phyloP scores from a whole-genome alignment of 2,888 invertebrate species.

The Desoria tigrina region DNA sequence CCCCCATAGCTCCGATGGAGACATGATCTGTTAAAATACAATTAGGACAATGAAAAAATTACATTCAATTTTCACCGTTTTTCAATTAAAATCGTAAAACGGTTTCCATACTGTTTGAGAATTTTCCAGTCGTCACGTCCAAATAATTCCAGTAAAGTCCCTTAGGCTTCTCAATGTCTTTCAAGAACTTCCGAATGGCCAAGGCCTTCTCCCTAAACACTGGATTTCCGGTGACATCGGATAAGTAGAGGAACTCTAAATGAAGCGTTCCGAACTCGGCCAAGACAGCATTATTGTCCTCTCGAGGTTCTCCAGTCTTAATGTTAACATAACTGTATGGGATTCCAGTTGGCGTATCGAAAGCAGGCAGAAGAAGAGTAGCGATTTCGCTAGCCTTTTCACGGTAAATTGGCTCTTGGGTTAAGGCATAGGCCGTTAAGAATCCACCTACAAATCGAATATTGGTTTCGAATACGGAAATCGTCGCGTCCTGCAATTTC shows the following conservation, averaged over 20 bases:
- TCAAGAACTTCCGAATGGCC: constrained; percentile 63
- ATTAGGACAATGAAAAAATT: neutral
- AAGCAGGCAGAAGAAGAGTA: constrained; percentile 90
- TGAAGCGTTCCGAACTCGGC: constrained; percentile 97
- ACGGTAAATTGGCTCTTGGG: constrained; percentile 88
- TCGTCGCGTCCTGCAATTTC: constrained; percentile 78
- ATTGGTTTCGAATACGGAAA: constrained; percentile 97
- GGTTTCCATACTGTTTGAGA: constrained; percentile 35
- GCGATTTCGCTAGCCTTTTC: constrained; percentile 91
- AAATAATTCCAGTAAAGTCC: constrained; percentile 50
- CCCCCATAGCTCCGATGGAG: constrained; percentile 89
- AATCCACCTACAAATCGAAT: constrained; percentile 96
- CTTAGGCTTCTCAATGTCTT: constrained; percentile 44
- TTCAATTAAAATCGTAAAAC: neutral
- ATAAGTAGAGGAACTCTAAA: constrained; percentile 92
- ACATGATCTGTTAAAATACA: constrained; percentile 76
- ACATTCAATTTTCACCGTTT: no score
- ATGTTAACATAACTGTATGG: constrained; percentile 79
- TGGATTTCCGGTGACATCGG: constrained; percentile 89
- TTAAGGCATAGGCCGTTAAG: constrained; percentile 87
- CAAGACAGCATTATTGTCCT: constrained; percentile 64
- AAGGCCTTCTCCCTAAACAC: constrained; percentile 86
- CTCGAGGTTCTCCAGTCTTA: constrained; percentile 40
- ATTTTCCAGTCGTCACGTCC: constrained; percentile 44
- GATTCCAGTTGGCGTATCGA: constrained; percentile 92